Conservation (phyloP, 2,113 vertebrate genomes). For the Oryzias woworae region DNA sequence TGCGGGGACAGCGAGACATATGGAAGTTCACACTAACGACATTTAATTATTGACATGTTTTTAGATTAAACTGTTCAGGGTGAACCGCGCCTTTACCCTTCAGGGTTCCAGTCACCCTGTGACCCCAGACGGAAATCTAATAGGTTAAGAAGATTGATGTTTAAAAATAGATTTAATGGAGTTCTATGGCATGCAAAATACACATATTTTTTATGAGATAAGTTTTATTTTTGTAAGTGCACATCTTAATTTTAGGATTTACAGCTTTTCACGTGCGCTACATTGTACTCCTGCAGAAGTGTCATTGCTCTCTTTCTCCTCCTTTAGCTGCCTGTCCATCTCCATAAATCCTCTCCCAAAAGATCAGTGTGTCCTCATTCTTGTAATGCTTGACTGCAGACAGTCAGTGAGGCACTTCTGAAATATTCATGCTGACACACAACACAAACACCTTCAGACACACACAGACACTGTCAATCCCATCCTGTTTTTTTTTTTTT, state of each 20-base stretch:
- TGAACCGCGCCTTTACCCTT: no score
- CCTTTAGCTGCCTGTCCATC: constrained; percentile 4
- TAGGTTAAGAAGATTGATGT: no score
- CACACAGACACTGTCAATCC: constrained; percentile 30
- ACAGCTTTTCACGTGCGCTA: constrained; percentile 1
- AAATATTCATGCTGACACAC: constrained; percentile 62
- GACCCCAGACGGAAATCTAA: no score
- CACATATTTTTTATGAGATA: neutral
- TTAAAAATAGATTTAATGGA: no score
- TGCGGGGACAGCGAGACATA: no score
- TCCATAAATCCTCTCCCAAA: constrained; percentile 22
- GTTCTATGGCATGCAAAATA: neutral
- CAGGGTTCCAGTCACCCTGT: no score
- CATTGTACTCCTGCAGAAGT: neutral
- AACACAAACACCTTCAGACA: constrained; percentile 36
- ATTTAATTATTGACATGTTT: no score
- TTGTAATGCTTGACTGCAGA: constrained; percentile 48
- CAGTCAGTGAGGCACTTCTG: constrained; percentile 47
- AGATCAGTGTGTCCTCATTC: constrained; percentile 54
- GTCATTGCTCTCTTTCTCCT: neutral
- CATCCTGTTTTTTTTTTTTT: constrained; percentile 26
- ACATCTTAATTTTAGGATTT: no score
- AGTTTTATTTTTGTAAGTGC: no score
- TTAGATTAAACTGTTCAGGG: no score
- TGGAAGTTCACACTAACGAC: no score